Evolutionary conservation across 2,113 vertebrate genomes (phyloP).

Genomic region (Bubo scandiacus): DNA sequence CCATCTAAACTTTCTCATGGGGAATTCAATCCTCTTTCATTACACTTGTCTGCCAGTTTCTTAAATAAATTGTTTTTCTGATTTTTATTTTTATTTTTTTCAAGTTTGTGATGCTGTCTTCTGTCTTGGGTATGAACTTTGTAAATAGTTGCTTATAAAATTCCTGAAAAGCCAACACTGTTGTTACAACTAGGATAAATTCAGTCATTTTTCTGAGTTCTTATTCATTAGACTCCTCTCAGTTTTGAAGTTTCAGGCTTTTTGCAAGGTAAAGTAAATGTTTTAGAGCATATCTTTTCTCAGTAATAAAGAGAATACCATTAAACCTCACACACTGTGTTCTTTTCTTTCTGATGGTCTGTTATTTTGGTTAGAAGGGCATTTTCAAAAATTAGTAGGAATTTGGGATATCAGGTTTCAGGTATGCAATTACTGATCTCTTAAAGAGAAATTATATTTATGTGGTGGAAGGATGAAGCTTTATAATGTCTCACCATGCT

Average conservation of each 20-base stretch:
- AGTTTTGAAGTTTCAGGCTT: neutral
- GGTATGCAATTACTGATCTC: neutral
- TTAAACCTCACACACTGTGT: neutral
- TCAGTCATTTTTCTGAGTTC: neutral
- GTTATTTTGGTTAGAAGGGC: neutral
- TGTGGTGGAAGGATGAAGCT: neutral
- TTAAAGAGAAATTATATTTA: neutral
- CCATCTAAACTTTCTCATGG: neutral
- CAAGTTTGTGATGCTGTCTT: neutral
- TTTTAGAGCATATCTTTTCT: neutral
- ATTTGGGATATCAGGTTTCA: neutral
- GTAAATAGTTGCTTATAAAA: neutral
- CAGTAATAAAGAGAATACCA: neutral
- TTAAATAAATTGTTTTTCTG: neutral
- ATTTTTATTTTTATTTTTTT: neutral
- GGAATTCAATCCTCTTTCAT: neutral
- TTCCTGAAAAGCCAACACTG: neutral
- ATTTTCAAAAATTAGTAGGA: neutral
- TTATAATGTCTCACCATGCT: neutral
- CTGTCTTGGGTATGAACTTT: neutral
- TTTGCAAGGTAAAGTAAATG: neutral
- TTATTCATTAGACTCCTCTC: neutral
- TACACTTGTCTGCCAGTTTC: neutral
- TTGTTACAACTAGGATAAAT: neutral
- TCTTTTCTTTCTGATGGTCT: neutral